Evolutionary conservation across 1,140 invertebrate species (phyloP).

Genomic region (Nebria ingens): DNA sequence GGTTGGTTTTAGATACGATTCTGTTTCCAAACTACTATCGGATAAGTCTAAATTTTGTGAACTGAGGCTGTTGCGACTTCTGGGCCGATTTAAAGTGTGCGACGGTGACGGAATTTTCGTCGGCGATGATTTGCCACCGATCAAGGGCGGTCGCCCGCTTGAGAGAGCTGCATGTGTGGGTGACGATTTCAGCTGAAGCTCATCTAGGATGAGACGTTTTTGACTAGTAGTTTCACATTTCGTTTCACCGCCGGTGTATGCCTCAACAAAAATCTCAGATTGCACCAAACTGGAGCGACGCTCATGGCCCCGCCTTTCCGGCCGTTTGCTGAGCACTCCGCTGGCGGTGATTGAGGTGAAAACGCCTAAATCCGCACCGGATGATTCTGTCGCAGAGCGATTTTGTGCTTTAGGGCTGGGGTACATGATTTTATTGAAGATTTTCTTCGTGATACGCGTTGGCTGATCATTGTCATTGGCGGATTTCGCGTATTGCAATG

Average conservation of each 20-base stretch:
- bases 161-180: slow-evolving; percentile 18
- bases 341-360: slow-evolving; percentile 33
- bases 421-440: slow-evolving; percentile 27
- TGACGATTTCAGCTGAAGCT: not conserved
- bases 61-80: slow-evolving; percentile 37
- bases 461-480: not conserved
- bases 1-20: slow-evolving; percentile 53
- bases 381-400: slow-evolving; percentile 43
- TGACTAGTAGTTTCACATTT: not conserved
- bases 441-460: slow-evolving; percentile 17
- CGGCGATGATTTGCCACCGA: slow-evolving; percentile 33
- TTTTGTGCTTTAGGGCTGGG: slow-evolving; percentile 24
- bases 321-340: slow-evolving; percentile 28
- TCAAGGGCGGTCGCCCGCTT: slow-evolving; percentile 22
- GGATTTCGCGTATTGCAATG: not conserved
- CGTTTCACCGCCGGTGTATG: slow-evolving; percentile 22
- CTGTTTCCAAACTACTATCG: slow-evolving; percentile 45
- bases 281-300: slow-evolving; percentile 47
- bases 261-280: slow-evolving; percentile 31
- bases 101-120: slow-evolving; percentile 51
- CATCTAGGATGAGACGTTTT: not conserved
- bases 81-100: slow-evolving; percentile 39
- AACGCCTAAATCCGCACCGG: slow-evolving; percentile 26
- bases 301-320: slow-evolving; percentile 24
- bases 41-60: slow-evolving; percentile 28